phyloP scores from a whole-genome alignment of 1,140 invertebrate genomes.

The Temnothorax longispinosus region DNA sequence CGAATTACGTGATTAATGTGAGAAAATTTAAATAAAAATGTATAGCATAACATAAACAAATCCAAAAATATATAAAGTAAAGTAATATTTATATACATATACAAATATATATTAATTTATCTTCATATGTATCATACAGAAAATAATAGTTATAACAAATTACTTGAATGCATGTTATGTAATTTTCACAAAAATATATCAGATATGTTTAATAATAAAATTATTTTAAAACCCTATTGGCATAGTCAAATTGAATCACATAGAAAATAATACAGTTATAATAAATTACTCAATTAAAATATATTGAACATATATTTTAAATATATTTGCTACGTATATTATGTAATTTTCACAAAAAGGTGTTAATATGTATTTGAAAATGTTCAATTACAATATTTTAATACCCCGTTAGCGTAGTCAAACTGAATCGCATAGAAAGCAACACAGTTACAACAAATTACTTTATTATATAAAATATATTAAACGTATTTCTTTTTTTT shows the following conservation, averaged over 20 bases:
- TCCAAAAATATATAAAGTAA: neutral
- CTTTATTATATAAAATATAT: no score
- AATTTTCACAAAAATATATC: no score
- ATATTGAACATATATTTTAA: neutral
- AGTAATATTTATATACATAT: neutral
- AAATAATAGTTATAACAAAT: neutral
- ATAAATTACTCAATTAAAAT: neutral
- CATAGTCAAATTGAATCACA: neutral
- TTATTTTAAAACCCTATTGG: no score
- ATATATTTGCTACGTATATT: neutral
- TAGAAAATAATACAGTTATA: conserved; percentile 19
- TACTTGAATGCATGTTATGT: no score
- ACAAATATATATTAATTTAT: conserved; percentile 10
- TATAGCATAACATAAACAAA: neutral
- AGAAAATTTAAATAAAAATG: neutral
- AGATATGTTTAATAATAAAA: no score
- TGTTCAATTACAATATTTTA: neutral
- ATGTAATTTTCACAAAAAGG: neutral
- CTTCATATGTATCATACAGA: neutral
- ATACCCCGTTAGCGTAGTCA: neutral
- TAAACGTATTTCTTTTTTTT: no score
- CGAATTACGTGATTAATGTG: neutral
- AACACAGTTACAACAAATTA: neutral
- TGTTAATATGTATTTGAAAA: neutral
- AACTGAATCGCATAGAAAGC: neutral